A percentile compares a stretch with the other conserved stretches of the same genome.
Conservation (phyloP, 2,888 invertebrate genomes). For the Clistopyga incitator region DNA sequence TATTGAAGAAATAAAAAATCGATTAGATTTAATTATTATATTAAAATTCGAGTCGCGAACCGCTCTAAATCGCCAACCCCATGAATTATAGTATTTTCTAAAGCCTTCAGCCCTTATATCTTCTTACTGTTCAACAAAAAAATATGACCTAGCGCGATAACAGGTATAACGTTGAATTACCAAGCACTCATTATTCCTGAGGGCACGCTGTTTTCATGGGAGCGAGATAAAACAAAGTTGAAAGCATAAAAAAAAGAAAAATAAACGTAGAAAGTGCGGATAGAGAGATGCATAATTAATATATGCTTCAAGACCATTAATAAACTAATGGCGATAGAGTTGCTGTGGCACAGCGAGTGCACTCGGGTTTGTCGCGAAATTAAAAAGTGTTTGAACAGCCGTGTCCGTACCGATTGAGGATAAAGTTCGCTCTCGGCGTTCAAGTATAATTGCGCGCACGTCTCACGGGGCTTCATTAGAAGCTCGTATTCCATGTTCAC, state of each 20-base stretch:
- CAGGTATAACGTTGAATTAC: constrained; percentile 47
- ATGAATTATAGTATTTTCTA: no score
- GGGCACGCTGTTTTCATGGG: constrained; percentile 38
- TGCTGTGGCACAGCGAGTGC: neutral
- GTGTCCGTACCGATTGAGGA: constrained; percentile 44
- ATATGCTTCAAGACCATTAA: constrained; percentile 25
- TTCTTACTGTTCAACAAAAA: no score
- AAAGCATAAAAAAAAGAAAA: constrained; percentile 4
- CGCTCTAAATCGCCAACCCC: no score
- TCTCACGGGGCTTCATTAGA: constrained; percentile 52
- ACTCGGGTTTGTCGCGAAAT: constrained; percentile 11
- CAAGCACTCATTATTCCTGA: constrained; percentile 55
- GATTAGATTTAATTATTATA: no score
- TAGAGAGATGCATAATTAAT: constrained; percentile 33
- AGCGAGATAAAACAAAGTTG: constrained; percentile 13
- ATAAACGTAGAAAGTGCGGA: constrained; percentile 15
- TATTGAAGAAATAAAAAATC: no score
- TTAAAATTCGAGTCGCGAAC: no score
- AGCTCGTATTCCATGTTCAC: constrained; percentile 40
- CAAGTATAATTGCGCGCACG: constrained; percentile 31
- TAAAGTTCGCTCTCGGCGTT: constrained; percentile 34
- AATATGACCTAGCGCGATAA: neutral
- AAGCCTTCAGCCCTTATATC: no score
- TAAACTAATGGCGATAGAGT: constrained; percentile 37
- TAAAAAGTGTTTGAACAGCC: constrained; percentile 46